phyloP scores from a whole-genome alignment of 2,113 vertebrate genomes.

The Isichthys henryi region DNA sequence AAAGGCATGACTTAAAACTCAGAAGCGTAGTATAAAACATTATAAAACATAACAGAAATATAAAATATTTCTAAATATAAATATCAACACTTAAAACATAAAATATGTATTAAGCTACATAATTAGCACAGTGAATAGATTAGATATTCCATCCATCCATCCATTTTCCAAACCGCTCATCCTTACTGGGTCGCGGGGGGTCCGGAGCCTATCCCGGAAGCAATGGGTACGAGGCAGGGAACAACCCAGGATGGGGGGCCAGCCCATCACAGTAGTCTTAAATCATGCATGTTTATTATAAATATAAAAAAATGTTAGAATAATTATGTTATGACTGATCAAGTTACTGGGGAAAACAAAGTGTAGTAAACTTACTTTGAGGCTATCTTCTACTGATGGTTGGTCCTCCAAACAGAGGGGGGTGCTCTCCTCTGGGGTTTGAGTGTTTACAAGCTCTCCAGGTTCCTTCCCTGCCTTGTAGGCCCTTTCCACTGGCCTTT shows the following conservation, averaged over 20 bases:
- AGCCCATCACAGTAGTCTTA: neutral
- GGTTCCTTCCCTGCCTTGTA: conserved; percentile 54
- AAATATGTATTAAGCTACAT: neutral
- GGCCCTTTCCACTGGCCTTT: conserved; percentile 31
- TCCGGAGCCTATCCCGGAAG: too few relatives aligned
- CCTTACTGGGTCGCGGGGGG: too few relatives aligned
- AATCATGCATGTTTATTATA: neutral
- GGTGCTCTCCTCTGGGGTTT: conserved; percentile 42
- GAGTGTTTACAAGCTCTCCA: conserved; percentile 56
- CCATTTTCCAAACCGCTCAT: too few relatives aligned
- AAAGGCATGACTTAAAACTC: neutral
- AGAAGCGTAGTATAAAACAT: neutral
- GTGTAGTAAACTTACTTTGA: neutral
- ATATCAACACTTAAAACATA: neutral
- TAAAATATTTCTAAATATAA: neutral
- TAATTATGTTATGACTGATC: neutral
- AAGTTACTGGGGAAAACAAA: neutral
- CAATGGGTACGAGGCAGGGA: too few relatives aligned
- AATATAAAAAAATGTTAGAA: neutral
- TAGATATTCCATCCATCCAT: too few relatives aligned
- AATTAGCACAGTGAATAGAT: neutral
- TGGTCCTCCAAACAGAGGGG: conserved; percentile 50
- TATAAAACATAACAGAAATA: neutral
- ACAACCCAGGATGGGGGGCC: too few relatives aligned
- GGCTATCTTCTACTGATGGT: conserved; percentile 54